phyloP scores from a whole-genome alignment of 2,113 vertebrate species.

The Cebidichthys violaceus region DNA sequence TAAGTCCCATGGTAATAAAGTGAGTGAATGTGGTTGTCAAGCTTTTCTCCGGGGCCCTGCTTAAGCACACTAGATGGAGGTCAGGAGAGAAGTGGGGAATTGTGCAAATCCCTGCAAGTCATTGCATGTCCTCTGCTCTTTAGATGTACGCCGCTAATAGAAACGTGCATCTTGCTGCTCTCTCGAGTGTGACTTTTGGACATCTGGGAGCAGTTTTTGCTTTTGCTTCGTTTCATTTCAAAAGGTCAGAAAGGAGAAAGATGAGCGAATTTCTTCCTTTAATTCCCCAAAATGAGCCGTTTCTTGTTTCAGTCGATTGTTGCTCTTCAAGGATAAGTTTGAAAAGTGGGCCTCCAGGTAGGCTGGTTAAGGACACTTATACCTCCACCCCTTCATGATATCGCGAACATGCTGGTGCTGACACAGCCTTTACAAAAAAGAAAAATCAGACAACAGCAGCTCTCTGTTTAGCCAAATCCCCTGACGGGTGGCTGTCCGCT shows the following conservation, averaged over 20 bases:
- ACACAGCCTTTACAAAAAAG: not conserved
- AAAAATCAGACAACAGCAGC: conserved; percentile 22
- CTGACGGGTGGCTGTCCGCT: not conserved
- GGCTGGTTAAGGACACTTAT: not conserved
- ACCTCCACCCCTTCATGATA: not conserved
- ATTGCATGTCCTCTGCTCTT: conserved; percentile 48
- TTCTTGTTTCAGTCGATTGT: not conserved
- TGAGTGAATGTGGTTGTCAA: conserved; percentile 62
- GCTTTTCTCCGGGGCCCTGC: conserved; percentile 63
- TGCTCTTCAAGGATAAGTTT: not conserved
- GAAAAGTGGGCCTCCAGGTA: not conserved
- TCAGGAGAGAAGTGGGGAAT: conserved; percentile 53
- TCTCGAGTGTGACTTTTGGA: conserved; percentile 19
- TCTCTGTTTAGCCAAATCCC: conserved; percentile 19
- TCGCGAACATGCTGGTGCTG: not conserved
- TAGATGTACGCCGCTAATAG: conserved; percentile 34
- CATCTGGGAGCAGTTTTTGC: conserved; percentile 6
- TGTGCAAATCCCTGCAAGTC: conserved; percentile 67
- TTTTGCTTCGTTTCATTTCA: conserved; percentile 24
- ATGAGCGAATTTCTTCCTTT: not conserved
- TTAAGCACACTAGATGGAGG: conserved; percentile 66
- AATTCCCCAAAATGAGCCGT: conserved; percentile 1
- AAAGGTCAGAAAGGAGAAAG: conserved; percentile 12
- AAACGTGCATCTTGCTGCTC: conserved; percentile 20
- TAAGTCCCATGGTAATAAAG: conserved; percentile 40